These are phyloP conservation scores for Champsocephalus gunnari DNA, from an alignment of 2,797 vertebrate genomes.

Conservation along the genomic window DNA sequence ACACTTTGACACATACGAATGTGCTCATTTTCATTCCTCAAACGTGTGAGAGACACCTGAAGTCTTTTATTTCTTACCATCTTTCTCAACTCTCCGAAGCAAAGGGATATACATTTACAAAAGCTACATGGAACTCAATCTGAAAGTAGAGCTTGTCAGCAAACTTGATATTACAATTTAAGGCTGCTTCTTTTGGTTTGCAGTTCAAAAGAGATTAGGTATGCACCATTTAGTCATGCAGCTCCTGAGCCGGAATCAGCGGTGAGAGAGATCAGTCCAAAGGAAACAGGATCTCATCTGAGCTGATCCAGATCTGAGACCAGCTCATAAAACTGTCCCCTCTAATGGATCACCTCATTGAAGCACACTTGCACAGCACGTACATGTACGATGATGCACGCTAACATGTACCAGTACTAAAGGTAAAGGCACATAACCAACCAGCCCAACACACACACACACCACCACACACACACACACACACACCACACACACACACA, in stretches of 20 bases:
- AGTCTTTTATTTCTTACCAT: constrained; percentile 23
- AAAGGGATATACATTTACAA: constrained; percentile 61
- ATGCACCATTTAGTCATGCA: constrained; percentile 83
- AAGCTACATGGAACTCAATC: constrained; percentile 73
- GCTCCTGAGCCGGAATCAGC: constrained; percentile 76
- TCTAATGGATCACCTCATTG: constrained; percentile 74
- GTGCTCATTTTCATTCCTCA: neutral
- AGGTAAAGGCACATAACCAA: constrained; percentile 13
- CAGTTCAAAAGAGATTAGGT: constrained; percentile 84
- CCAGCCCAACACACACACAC: constrained; percentile 15
- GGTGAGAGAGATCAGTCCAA: constrained; percentile 76
- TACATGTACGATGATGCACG: constrained; percentile 21
- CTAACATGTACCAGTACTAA: constrained; percentile 20
- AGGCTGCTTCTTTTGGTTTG: constrained; percentile 74
- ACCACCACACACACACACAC: too few species aligned
- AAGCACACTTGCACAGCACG: constrained; percentile 41
- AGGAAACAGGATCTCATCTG: constrained; percentile 81
- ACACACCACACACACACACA: too few species aligned
- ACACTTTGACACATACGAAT: constrained; percentile 7
- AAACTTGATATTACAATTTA: constrained; percentile 81
- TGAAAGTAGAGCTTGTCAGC: constrained; percentile 80
- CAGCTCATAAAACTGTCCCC: constrained; percentile 81
- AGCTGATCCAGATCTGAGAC: constrained; percentile 79
- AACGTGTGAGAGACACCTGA: constrained; percentile 27
- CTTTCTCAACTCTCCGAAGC: constrained; percentile 26